Conservation (phyloP, 2,797 vertebrate species). For the Nannoperca australis region DNA sequence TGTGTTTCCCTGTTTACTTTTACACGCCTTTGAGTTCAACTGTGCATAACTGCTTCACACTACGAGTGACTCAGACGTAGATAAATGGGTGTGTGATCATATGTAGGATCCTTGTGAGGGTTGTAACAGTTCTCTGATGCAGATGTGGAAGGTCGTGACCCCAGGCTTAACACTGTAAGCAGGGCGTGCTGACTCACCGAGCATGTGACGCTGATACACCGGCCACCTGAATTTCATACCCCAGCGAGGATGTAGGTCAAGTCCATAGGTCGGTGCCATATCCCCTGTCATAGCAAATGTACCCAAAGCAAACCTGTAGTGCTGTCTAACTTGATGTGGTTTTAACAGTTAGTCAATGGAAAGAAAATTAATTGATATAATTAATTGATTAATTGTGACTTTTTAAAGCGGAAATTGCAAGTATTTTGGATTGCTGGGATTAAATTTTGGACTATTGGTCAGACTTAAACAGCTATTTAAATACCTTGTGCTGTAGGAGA, state of each 20-base stretch:
- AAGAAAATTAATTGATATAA: not conserved
- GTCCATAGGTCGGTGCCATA: conserved; percentile 26
- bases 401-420: not conserved
- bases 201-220: conserved; percentile 31
- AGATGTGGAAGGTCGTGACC: conserved; percentile 43
- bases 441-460: too few species aligned
- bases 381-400: too few species aligned
- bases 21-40: conserved; percentile 8
- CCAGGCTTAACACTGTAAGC: conserved; percentile 16
- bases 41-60: conserved; percentile 1
- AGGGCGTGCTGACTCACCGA: conserved; percentile 36
- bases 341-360: not conserved
- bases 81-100: conserved; percentile 23
- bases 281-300: conserved; percentile 27
- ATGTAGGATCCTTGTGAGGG: conserved; percentile 11
- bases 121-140: conserved; percentile 37
- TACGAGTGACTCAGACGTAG: conserved; percentile 18
- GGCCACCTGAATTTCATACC: conserved; percentile 44
- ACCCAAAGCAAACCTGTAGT: conserved; percentile 14
- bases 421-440: not conserved
- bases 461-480: too few species aligned
- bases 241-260: conserved; percentile 40
- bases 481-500: too few species aligned
- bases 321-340: conserved; percentile 6
- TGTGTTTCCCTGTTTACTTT: conserved; percentile 25